phyloP scores from a whole-genome alignment of 2,113 vertebrate genomes.

The Thalassoma bifasciatum region DNA sequence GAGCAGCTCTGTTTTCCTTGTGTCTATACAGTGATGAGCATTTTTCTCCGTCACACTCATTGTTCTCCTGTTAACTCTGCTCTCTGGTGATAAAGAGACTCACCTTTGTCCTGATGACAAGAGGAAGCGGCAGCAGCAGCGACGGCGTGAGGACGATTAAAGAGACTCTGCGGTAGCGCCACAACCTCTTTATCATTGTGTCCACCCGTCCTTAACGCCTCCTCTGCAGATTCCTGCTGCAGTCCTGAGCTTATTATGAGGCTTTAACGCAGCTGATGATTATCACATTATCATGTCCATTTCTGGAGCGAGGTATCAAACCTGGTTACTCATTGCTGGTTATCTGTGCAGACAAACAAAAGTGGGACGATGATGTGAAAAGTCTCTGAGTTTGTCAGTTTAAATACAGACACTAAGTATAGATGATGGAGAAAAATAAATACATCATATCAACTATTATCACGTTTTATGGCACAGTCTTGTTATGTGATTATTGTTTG shows the following conservation, averaged over 20 bases:
- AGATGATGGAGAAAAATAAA: too few relatives aligned
- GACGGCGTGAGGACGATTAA: slow-evolving; percentile 24
- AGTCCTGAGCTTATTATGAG: rapidly evolving
- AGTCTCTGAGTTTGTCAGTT: too few relatives aligned
- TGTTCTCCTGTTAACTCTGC: background rate
- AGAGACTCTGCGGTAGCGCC: slow-evolving; percentile 35
- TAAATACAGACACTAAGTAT: too few relatives aligned
- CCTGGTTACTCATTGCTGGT: background rate
- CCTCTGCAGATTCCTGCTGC: rapidly evolving
- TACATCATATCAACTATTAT: too few relatives aligned
- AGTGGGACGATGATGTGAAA: background rate
- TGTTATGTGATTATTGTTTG: too few relatives aligned
- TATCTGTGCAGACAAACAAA: slow-evolving; percentile 30
- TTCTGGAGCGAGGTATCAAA: slow-evolving; percentile 15
- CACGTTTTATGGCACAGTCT: too few relatives aligned
- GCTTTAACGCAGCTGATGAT: background rate
- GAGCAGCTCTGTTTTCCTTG: too few relatives aligned
- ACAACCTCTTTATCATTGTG: slow-evolving; percentile 22
- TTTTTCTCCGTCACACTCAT: too few relatives aligned
- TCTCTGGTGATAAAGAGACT: background rate
- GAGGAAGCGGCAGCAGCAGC: slow-evolving; percentile 60
- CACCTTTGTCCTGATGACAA: slow-evolving; percentile 53
- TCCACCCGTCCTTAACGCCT: too few relatives aligned
- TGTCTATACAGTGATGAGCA: background rate
- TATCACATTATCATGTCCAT: rapidly evolving